These are phyloP conservation scores for Rosalia funebris DNA, from an alignment of 2,888 invertebrate genomes.

Conservation along the genomic window DNA sequence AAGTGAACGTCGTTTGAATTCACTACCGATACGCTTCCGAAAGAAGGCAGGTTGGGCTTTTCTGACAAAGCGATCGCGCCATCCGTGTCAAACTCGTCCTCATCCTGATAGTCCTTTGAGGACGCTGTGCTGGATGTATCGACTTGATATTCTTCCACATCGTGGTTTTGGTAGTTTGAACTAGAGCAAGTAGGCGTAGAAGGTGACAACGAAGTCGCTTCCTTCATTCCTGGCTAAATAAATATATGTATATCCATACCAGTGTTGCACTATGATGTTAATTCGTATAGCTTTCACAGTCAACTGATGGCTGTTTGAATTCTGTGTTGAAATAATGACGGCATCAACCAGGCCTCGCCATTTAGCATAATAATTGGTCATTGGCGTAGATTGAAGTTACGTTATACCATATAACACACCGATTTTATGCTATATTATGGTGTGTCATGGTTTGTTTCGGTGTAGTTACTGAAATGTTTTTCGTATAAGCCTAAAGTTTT, in stretches of 20 bases:
- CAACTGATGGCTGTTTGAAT: slow-evolving; percentile 19
- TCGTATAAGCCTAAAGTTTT: too few species aligned
- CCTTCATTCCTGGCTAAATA: slow-evolving; percentile 16
- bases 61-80: slow-evolving; percentile 26
- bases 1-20: slow-evolving; percentile 79
- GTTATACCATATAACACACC: too few species aligned
- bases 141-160: slow-evolving; percentile 27
- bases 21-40: slow-evolving; percentile 73
- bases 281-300: slow-evolving; percentile 17
- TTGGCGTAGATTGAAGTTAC: slow-evolving; percentile 14
- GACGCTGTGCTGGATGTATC: slow-evolving; percentile 27
- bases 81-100: slow-evolving; percentile 22
- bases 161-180: neutral
- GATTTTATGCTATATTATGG: too few species aligned
- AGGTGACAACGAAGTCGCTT: slow-evolving; percentile 14
- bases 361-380: slow-evolving; percentile 10
- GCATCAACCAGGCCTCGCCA: neutral
- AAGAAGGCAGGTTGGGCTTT: slow-evolving; percentile 41
- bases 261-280: slow-evolving; percentile 1
- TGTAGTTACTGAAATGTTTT: too few species aligned
- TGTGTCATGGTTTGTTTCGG: too few species aligned
- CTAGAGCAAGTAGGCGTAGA: slow-evolving; percentile 3
- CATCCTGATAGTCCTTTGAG: slow-evolving; percentile 17
- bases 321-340: slow-evolving; percentile 15
- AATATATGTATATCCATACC: neutral